Evolutionary conservation across 1,140 invertebrate species (phyloP).

Genomic region (Drosophila grimshawi): DNA sequence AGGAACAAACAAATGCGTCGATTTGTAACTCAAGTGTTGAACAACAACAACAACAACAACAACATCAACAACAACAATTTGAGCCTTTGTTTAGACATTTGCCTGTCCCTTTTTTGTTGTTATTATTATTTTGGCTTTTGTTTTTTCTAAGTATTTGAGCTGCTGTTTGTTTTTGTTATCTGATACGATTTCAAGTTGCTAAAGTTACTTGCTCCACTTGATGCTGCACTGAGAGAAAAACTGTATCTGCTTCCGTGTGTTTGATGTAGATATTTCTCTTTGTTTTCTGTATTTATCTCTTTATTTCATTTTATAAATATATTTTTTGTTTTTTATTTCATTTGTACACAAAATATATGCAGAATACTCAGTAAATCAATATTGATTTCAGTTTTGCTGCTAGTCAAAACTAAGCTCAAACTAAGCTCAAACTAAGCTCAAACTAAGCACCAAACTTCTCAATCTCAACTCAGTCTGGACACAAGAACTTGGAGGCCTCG

Average conservation of each 20-base stretch:
- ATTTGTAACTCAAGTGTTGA: slow-evolving; percentile 55
- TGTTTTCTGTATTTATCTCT: neutral
- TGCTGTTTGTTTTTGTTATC: slow-evolving; percentile 46
- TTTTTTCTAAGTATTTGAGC: slow-evolving; percentile 22
- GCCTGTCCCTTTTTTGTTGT: slow-evolving; percentile 30
- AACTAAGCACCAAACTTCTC: too few species aligned
- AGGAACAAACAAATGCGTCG: slow-evolving; percentile 75
- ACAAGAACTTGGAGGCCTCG: too few species aligned
- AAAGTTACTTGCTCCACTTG: slow-evolving; percentile 14
- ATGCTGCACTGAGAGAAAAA: neutral
- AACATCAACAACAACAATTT: slow-evolving; percentile 34
- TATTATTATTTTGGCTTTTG: slow-evolving; percentile 13
- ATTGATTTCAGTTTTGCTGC: too few species aligned
- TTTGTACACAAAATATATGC: too few species aligned
- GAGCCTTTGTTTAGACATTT: slow-evolving; percentile 35
- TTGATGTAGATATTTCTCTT: too few species aligned
- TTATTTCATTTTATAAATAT: too few species aligned
- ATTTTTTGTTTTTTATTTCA: too few species aligned
- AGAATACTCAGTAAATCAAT: too few species aligned
- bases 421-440: too few species aligned
- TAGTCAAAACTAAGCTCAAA: too few species aligned
- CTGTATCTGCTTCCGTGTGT: too few species aligned
- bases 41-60: slow-evolving; percentile 38
- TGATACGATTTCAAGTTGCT: slow-evolving; percentile 60
- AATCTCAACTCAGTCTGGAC: too few species aligned